Conservation (phyloP, 2,888 invertebrate genomes). For the Scaptomyza cyrtandrae region DNA sequence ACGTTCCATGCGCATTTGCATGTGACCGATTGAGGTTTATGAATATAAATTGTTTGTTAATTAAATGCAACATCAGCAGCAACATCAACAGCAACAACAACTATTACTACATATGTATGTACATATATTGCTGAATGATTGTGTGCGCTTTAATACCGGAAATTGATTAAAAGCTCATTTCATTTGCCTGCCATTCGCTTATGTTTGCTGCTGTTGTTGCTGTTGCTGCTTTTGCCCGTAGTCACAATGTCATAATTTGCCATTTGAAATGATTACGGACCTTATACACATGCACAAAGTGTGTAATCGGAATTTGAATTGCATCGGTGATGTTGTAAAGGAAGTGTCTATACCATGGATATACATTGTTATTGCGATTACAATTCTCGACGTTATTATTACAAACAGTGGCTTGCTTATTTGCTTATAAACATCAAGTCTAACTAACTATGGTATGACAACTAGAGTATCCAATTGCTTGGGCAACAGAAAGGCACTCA, state of each 20-base stretch:
- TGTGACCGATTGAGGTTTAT: conserved; percentile 77
- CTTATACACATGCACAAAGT: conserved; percentile 1
- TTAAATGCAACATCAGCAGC: conserved; percentile 72
- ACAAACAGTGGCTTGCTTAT: neutral
- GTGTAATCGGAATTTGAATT: conserved; percentile 43
- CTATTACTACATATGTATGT: conserved; percentile 18
- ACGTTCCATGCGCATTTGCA: conserved; percentile 63
- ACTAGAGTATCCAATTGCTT: conserved; percentile 12
- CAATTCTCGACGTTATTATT: conserved; percentile 23
- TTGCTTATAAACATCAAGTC: conserved; percentile 31
- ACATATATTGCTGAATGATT: conserved; percentile 42
- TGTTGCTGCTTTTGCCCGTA: conserved; percentile 37
- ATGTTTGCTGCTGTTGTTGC: conserved; percentile 34
- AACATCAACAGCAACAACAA: conserved; percentile 24
- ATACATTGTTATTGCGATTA: conserved; percentile 37
- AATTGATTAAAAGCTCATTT: conserved; percentile 79
- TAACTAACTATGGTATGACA: conserved; percentile 6
- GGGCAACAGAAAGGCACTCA: neutral
- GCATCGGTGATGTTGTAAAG: conserved; percentile 45
- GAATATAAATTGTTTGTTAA: conserved; percentile 81
- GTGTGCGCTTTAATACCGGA: conserved; percentile 73
- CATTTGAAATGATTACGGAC: conserved; percentile 69
- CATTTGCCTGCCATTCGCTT: conserved; percentile 53
- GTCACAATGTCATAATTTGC: conserved; percentile 67
- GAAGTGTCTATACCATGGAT: conserved; percentile 45